Evolutionary conservation across 2,888 invertebrate genomes (phyloP).

Genomic region (Cryptus armator): DNA sequence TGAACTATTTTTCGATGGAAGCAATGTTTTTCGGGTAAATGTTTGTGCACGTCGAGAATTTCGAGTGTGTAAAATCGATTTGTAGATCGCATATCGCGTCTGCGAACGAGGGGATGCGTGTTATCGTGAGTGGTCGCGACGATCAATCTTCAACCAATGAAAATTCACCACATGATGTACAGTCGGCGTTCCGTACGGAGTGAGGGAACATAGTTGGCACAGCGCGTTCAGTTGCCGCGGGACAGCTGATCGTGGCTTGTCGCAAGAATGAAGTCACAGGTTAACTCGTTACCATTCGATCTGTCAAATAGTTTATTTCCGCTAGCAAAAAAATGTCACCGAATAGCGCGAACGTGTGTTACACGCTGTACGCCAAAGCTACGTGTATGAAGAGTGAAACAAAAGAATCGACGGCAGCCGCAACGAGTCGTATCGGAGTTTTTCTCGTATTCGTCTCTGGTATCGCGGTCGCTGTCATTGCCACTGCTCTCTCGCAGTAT

Average conservation of each 20-base stretch:
- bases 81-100: slow-evolving; percentile 1
- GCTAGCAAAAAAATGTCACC: slow-evolving; percentile 71
- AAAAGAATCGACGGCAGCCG: slow-evolving; percentile 72
- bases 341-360: slow-evolving; percentile 67
- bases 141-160: slow-evolving; percentile 33
- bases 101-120: background rate
- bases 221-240: slow-evolving; percentile 15
- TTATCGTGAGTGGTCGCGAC: background rate
- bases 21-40: too few relatives aligned
- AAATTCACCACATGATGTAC: slow-evolving; percentile 21
- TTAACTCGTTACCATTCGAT: slow-evolving; percentile 27
- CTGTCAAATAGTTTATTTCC: slow-evolving; percentile 39
- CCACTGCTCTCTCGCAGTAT: slow-evolving; percentile 78
- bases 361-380: slow-evolving; percentile 62
- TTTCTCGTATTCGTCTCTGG: slow-evolving; percentile 78
- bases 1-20: too few relatives aligned
- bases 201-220: background rate
- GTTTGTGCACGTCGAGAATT: background rate
- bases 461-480: slow-evolving; percentile 77
- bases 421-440: slow-evolving; percentile 74
- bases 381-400: slow-evolving; percentile 70
- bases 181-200: background rate
- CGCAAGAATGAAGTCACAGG: slow-evolving; percentile 54
- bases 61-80: background rate
- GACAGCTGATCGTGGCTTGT: slow-evolving; percentile 56